Evolutionary conservation across 2,113 vertebrate genomes (phyloP), one percentile per base, ranked within the genome.

Genomic region (Anolis sagrei): DNA sequence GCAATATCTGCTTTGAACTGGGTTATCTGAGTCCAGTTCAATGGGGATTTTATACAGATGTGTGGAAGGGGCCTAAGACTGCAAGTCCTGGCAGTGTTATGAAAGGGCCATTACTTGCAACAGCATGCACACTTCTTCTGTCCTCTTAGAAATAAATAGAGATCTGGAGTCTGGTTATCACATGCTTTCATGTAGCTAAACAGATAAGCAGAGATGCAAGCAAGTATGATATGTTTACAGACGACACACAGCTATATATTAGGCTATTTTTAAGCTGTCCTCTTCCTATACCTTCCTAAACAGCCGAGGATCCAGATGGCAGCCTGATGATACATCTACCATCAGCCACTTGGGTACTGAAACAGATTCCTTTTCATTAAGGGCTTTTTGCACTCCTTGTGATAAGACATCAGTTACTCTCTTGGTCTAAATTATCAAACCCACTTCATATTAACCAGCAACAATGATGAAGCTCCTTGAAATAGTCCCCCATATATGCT

Each of bases 231-330:
- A 18, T 54, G 27, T 32, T 19, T 9, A 1, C n/a, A 34, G n/a
- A 21, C 6, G 13, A 54, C 29, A 54, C 2, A 49, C 18, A 76
- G 16, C 48, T 7, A 58, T 58, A 51, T 19, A 58, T 32, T 29
- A 58, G n/a, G 44, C 75, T 9, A n/a, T 49, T 54, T 76, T 19
- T 29, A 76, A 76, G 7, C 18, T n/a, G 51, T 48, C 27, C 29
- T 32, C 7, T 34, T 10, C 54, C n/a, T 34, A 19, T n/a, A 34
- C 29, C n/a, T n/a, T 58, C 76, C 29, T 34, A 16, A 16, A 21
- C 51, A 58, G 76, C 8, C 34, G 76, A 54, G 49, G n/a, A n/a
- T 77, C 76, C 76, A 77, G 76, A 77, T 77, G 76, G 76, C 49
- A 77, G 49, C n/a, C 13, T 34, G 48, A 54, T 54, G n/a, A 54